Percentiles rank a stretch among this genome's conserved stretches.
Conservation (phyloP, 2,797 vertebrate genomes). For the Aldrovandia affinis region DNA sequence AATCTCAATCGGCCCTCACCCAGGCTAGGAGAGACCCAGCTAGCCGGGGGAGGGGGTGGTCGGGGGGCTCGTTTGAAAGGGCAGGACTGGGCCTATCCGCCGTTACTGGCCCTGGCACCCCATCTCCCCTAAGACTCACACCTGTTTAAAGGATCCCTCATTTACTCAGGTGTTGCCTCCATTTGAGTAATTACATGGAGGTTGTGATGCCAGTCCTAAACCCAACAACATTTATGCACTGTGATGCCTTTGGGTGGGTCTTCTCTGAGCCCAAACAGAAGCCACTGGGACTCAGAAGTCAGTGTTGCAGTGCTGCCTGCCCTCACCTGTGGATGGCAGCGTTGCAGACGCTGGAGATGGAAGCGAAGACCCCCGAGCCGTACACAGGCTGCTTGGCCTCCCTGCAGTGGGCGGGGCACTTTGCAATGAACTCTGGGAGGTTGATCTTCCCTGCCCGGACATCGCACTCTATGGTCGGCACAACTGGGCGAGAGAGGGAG, state of each 20-base stretch:
- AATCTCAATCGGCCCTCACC: too few species aligned
- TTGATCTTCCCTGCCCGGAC: constrained; percentile 90
- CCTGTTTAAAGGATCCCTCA: too few species aligned
- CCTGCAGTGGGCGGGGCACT: constrained; percentile 88
- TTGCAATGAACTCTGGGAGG: constrained; percentile 92
- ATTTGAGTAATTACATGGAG: background rate
- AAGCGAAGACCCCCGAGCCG: constrained; percentile 88
- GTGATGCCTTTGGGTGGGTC: background rate
- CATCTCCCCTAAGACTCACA: too few species aligned
- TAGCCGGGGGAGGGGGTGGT: too few species aligned
- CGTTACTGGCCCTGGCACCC: too few species aligned
- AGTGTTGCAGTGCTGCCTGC: background rate
- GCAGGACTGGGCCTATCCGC: too few species aligned
- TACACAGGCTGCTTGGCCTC: constrained; percentile 90
- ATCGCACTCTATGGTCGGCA: constrained; percentile 89
- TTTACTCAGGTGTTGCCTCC: too few species aligned
- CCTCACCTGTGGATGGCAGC: constrained; percentile 94
- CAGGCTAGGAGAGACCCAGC: too few species aligned
- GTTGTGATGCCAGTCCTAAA: background rate
- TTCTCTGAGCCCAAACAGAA: background rate
- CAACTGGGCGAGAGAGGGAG: constrained; percentile 65
- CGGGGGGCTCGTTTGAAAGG: too few species aligned
- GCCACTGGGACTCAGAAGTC: background rate
- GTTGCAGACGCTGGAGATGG: constrained; percentile 94
- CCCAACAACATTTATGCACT: background rate